These are phyloP conservation scores for Xyrauchen texanus DNA, from an alignment of 2,113 vertebrate species.

Conservation along the genomic window DNA sequence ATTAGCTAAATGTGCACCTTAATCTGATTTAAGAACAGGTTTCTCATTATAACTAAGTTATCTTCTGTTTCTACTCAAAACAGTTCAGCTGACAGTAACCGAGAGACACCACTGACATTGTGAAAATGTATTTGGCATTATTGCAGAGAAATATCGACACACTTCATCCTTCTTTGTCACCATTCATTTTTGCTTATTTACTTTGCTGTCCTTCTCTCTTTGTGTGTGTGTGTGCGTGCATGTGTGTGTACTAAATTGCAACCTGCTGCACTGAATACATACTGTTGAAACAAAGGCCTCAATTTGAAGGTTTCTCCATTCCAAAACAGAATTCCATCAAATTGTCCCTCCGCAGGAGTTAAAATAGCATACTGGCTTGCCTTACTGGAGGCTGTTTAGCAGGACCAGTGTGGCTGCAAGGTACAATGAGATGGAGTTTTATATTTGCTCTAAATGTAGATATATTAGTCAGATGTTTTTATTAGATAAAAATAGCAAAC, in stretches of 20 bases:
- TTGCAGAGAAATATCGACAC: not conserved
- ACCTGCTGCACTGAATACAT: not conserved
- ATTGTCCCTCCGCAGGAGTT: not conserved
- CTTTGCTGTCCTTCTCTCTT: not conserved
- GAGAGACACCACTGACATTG: not conserved
- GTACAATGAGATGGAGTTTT: no score
- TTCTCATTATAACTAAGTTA: not conserved
- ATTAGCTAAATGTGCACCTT: not conserved
- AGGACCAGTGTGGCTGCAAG: no score
- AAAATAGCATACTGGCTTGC: not conserved
- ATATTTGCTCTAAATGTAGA: no score
- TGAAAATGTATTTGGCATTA: conserved; percentile 4
- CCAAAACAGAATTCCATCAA: conserved; percentile 16
- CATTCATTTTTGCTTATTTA: conserved; percentile 21
- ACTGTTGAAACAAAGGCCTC: no score
- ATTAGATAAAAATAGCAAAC: no score
- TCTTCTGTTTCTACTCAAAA: not conserved
- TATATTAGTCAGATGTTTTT: no score
- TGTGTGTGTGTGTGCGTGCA: not conserved
- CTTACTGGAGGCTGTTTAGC: no score
- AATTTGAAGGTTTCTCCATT: not conserved
- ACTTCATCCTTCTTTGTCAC: not conserved
- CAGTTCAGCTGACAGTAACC: not conserved
- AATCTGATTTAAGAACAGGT: conserved; percentile 22
- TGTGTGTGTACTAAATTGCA: not conserved